Percentiles rank a stretch among this genome's conserved stretches.
These are phyloP conservation scores for Drosophila prolongata DNA, from an alignment of 2,888 invertebrate genomes.

Conservation along the genomic window DNA sequence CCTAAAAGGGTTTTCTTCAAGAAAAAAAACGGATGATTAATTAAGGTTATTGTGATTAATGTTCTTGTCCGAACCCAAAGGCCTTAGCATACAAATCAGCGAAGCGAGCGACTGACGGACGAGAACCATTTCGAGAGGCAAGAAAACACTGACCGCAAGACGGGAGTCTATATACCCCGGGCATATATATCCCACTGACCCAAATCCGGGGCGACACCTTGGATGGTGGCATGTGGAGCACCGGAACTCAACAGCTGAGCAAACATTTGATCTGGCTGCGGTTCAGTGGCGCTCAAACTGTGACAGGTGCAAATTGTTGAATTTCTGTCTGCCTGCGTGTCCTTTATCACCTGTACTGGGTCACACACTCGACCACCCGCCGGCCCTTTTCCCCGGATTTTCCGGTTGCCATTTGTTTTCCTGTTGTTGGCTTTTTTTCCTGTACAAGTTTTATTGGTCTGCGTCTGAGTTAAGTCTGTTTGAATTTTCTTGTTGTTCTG, in stretches of 20 bases:
- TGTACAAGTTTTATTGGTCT: constrained; percentile 57
- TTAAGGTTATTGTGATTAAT: constrained; percentile 64
- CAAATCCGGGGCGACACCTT: constrained; percentile 51
- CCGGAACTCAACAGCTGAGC: constrained; percentile 44
- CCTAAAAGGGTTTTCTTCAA: constrained; percentile 8
- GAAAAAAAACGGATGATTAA: constrained; percentile 54
- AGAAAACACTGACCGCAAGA: constrained; percentile 45
- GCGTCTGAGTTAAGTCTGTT: constrained; percentile 54
- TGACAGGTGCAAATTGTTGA: constrained; percentile 70
- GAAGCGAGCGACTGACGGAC: constrained; percentile 22
- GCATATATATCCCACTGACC: constrained; percentile 41
- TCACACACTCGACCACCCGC: constrained; percentile 15
- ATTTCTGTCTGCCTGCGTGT: constrained; percentile 43
- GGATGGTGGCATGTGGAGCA: constrained; percentile 11
- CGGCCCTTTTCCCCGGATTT: constrained; percentile 23
- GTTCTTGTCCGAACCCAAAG: constrained; percentile 29
- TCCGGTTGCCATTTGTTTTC: constrained; percentile 32
- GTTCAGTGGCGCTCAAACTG: constrained; percentile 50
- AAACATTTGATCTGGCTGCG: constrained; percentile 49
- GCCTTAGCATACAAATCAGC: constrained; percentile 41
- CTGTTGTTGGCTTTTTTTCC: constrained; percentile 17
- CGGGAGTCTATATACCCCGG: constrained; percentile 16
- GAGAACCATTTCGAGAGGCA: constrained; percentile 36
- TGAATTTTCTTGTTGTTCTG: constrained; percentile 39
- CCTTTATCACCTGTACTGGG: constrained; percentile 48